phyloP scores from a whole-genome alignment of 2,797 vertebrate species.

The Sebastiscus tertius region DNA sequence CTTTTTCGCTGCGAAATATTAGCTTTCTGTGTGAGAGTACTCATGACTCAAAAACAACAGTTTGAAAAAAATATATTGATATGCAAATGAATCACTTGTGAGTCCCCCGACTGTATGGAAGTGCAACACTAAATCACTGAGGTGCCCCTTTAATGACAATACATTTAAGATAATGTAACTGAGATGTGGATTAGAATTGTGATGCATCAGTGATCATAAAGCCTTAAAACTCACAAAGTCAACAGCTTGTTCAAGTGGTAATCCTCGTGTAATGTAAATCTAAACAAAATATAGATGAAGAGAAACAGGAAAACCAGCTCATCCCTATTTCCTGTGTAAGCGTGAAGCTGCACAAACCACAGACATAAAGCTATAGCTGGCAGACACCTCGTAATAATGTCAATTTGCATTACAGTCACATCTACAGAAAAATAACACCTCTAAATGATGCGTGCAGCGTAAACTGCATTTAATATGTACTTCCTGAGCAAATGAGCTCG shows the following conservation, averaged over 20 bases:
- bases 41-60: too few species aligned
- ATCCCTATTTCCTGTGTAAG: slow-evolving; percentile 83
- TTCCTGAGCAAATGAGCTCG: slow-evolving; percentile 2
- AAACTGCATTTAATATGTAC: not conserved
- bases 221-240: not conserved
- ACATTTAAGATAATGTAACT: not conserved
- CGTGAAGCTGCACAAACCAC: slow-evolving; percentile 77
- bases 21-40: too few species aligned
- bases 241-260: slow-evolving; percentile 7
- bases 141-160: not conserved
- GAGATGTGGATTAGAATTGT: not conserved
- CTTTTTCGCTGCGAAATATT: too few species aligned
- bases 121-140: not conserved
- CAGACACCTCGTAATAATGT: slow-evolving; percentile 54
- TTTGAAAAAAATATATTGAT: too few species aligned
- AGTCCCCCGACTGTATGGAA: not conserved
- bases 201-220: not conserved
- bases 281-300: slow-evolving; percentile 65
- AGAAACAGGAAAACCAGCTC: slow-evolving; percentile 80
- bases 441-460: not conserved
- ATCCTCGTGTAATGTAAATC: slow-evolving; percentile 54
- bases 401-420: slow-evolving; percentile 36
- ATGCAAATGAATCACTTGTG: too few species aligned
- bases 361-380: slow-evolving; percentile 55
- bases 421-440: slow-evolving; percentile 27